phyloP scores from a whole-genome alignment of 1,140 invertebrate genomes.

The Subanguina moxae region DNA sequence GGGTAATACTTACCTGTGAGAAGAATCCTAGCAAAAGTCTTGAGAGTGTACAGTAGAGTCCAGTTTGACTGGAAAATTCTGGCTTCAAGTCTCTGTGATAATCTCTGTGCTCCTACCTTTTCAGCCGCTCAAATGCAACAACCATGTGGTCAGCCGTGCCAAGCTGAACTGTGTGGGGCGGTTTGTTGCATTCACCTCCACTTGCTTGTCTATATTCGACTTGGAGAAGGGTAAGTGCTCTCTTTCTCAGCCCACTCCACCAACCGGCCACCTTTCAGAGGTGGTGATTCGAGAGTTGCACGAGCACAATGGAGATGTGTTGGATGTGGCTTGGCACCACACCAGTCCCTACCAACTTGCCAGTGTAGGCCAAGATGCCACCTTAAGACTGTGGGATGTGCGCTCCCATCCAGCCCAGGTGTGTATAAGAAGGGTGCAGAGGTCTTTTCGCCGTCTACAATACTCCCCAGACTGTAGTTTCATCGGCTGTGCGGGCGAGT shows the following conservation, averaged over 20 bases:
- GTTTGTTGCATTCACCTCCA: constrained; percentile 17
- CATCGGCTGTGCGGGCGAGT: constrained; percentile 29
- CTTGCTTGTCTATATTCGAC: constrained; percentile 18
- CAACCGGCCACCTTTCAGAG: not conserved
- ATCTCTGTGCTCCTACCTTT: too few species aligned
- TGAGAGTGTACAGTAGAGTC: too few species aligned
- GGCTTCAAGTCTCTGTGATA: too few species aligned
- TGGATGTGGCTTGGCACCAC: constrained; percentile 26
- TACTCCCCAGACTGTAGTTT: constrained; percentile 32
- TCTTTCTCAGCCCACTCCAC: not conserved
- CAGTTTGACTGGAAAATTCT: too few species aligned
- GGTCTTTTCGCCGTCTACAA: constrained; percentile 18
- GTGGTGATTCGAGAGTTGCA: constrained; percentile 24
- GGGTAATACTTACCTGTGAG: too few species aligned
- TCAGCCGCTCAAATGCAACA: not conserved
- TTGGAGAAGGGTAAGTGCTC: constrained; percentile 22
- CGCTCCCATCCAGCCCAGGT: constrained; percentile 30
- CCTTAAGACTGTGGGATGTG: constrained; percentile 25
- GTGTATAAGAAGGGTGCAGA: constrained; percentile 15
- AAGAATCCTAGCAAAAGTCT: too few species aligned
- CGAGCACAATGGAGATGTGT: constrained; percentile 18
- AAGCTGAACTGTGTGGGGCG: constrained; percentile 12
- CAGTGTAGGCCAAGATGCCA: constrained; percentile 16
- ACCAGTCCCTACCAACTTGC: constrained; percentile 19
- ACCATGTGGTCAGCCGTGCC: constrained; percentile 4